phyloP scores from a whole-genome alignment of 2,113 vertebrate species.

The Neolamprologus longior region DNA sequence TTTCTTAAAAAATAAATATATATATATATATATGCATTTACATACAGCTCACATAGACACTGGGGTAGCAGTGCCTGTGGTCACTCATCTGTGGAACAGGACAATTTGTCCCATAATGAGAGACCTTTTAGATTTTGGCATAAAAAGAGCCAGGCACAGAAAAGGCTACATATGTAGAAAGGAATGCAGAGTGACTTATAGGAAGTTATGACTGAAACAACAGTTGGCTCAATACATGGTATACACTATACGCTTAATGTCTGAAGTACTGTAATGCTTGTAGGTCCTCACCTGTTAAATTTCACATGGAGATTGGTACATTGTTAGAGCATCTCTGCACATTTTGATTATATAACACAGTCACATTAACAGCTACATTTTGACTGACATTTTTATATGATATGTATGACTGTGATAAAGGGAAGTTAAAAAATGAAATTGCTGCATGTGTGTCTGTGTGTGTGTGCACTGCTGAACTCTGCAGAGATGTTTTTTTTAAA shows the following conservation, averaged over 20 bases:
- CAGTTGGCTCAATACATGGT: background rate
- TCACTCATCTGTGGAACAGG: background rate
- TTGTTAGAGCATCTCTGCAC: background rate
- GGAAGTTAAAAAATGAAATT: background rate
- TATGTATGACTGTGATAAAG: background rate
- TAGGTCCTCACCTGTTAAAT: background rate
- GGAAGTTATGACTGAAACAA: background rate
- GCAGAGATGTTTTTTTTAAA: background rate
- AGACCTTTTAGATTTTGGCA: background rate
- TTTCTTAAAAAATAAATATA: conserved; percentile 20
- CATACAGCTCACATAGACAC: conserved; percentile 6
- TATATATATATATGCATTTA: conserved; percentile 25
- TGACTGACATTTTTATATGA: background rate
- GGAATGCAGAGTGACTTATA: conserved; percentile 6
- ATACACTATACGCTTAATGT: background rate
- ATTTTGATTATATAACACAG: background rate
- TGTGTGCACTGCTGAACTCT: background rate
- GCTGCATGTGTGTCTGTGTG: background rate
- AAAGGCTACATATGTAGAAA: background rate
- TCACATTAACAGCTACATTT: background rate
- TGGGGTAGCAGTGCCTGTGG: background rate
- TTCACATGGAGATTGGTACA: background rate
- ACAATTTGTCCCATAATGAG: background rate
- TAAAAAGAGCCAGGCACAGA: background rate
- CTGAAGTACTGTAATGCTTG: background rate